Base-by-base conservation (phyloP, 2,888 invertebrate genomes). In the Coleophora flavipennella region DNA sequence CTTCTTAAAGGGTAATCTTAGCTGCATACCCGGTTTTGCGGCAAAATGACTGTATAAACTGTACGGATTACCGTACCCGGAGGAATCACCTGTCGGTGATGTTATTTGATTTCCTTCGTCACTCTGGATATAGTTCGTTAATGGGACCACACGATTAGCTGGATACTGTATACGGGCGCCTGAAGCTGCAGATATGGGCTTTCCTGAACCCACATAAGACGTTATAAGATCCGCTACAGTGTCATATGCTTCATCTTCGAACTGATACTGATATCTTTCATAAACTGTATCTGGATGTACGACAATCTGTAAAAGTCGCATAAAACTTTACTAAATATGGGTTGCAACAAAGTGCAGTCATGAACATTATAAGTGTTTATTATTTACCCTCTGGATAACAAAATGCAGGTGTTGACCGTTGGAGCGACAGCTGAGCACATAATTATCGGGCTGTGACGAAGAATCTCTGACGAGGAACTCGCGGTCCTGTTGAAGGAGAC, bases 391-490 rank as follows among this genome's bases (percentile, higher is more conserved):
- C 73, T 96, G 96, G 56, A 98, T 95, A 52, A 97, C 95, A 68
- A 98, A 98, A 75, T 97, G 97, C 31, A 97, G 83, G 32, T 93
- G 89, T 51, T 90, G 91, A 1, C 89, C 87, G 58, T 93, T 92
- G 59, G 93, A 93, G 38, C 92, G 88, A 59, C 95, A 95, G 37
- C 95, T 95, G 41, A 97, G 88, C n/a, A 97, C 97, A 76, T 92
- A 97, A 75, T 97, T 96, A 39, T 96, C 96, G 0, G 95, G 96
- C 59, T 96, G 95, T 1, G 96, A 96, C 20, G 93, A 91, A 55
- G 96, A 97, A 66, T 97, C 97, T 13, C 97, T 85, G 13, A 98
- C 95, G 20, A 97, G 86, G 72, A 97, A 98, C 60, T 96, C 93
- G 1, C 96, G 93, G 49, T 93, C 93, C 49, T 91, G 90, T 39